Evolutionary conservation across 2,888 invertebrate species (phyloP).

Genomic region (Cheilosia vernalis): DNA sequence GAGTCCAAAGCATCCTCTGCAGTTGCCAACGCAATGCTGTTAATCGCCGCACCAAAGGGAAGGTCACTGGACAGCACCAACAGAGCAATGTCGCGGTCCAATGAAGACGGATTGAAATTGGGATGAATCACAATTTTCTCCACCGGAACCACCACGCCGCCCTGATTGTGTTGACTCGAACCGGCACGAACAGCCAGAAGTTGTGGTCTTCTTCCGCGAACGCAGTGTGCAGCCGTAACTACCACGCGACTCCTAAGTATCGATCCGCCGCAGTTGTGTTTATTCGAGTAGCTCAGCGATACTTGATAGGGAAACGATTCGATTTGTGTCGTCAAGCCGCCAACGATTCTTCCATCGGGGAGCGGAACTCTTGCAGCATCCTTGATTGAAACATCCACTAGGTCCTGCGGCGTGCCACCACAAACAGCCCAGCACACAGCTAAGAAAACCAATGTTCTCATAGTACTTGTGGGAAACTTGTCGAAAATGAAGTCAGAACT

Average conservation of each 20-base stretch:
- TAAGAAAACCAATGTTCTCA: conserved; percentile 21
- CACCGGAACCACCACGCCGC: conserved; percentile 26
- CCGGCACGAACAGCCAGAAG: conserved; percentile 39
- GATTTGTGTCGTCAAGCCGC: conserved; percentile 31
- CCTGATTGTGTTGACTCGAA: conserved; percentile 24
- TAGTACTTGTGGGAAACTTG: not conserved
- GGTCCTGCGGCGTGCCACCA: not conserved
- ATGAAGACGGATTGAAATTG: conserved; percentile 2
- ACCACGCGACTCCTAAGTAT: conserved; percentile 31
- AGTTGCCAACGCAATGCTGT: conserved; percentile 26
- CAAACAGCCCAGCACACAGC: not conserved
- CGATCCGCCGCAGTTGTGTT: conserved; percentile 41
- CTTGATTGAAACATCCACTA: not conserved
- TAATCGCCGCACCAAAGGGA: not conserved
- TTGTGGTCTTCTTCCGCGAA: conserved; percentile 3
- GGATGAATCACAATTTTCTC: conserved; percentile 36
- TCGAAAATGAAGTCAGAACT: not conserved
- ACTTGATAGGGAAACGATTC: conserved; percentile 47
- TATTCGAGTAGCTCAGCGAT: conserved; percentile 11
- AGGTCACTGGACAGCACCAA: conserved; percentile 21
- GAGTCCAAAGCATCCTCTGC: not conserved
- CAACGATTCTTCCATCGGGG: conserved; percentile 49
- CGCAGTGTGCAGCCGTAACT: conserved; percentile 51
- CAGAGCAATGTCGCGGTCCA: conserved; percentile 40
- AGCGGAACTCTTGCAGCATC: conserved; percentile 10